These are phyloP conservation scores for Pseudonaja textilis DNA, from an alignment of 2,113 vertebrate genomes.

Conservation along the genomic window DNA sequence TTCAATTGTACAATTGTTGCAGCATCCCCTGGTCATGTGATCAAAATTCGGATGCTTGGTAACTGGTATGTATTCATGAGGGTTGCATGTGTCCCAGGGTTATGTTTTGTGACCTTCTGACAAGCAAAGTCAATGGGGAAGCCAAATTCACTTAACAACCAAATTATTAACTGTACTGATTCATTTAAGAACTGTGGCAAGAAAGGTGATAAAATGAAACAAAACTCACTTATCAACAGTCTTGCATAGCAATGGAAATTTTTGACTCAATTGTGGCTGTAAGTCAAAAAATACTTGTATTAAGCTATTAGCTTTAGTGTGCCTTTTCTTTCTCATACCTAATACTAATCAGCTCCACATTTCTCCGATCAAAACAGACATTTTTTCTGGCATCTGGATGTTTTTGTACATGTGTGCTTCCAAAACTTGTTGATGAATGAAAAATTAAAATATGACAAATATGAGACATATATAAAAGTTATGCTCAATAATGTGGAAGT, in stretches of 20 bases:
- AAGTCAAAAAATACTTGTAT: background rate
- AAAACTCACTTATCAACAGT: too few species aligned
- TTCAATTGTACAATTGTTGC: background rate
- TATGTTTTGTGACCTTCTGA: too few species aligned
- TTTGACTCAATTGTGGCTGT: too few species aligned
- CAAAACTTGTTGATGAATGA: background rate
- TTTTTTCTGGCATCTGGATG: background rate
- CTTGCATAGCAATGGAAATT: too few species aligned
- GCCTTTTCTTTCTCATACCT: background rate
- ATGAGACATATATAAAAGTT: background rate
- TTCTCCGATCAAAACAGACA: background rate
- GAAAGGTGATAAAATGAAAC: too few species aligned
- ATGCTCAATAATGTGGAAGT: background rate
- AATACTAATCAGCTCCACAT: background rate
- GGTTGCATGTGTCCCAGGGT: background rate
- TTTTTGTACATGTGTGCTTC: background rate
- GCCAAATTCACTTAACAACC: too few species aligned
- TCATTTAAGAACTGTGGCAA: too few species aligned
- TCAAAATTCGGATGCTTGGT: background rate
- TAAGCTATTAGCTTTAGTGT: background rate
- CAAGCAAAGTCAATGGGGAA: too few species aligned
- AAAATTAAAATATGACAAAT: background rate
- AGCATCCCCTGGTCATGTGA: background rate
- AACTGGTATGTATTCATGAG: background rate
- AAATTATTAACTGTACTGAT: too few species aligned